Conservation (phyloP, 2,888 invertebrate species). For the Orthosia gracilis region DNA sequence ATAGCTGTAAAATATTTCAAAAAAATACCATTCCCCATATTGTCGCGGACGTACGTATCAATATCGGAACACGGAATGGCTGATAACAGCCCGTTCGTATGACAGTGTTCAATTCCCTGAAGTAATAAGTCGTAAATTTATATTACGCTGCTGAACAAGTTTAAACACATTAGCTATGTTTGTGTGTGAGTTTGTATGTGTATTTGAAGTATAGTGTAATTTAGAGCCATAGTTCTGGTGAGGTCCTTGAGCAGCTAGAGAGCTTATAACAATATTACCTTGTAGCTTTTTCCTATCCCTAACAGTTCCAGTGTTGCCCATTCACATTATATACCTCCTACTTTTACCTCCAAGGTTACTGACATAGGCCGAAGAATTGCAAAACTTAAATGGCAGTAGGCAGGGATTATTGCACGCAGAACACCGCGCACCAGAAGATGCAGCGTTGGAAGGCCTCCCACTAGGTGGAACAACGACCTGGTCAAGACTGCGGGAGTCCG, state of each 20-base stretch:
- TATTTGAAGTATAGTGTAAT: slow-evolving; percentile 40
- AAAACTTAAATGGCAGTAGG: too few species aligned
- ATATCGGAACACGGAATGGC: slow-evolving; percentile 54
- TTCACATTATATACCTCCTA: too few species aligned
- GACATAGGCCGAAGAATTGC: too few species aligned
- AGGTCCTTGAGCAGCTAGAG: background rate
- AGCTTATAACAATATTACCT: too few species aligned
- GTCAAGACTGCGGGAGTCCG: too few species aligned
- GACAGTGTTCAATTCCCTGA: slow-evolving; percentile 79
- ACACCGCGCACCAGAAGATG: too few species aligned
- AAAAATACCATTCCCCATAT: slow-evolving; percentile 17
- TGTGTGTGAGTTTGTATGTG: slow-evolving; percentile 34
- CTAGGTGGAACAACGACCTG: too few species aligned
- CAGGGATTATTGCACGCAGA: too few species aligned
- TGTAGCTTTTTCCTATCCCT: too few species aligned
- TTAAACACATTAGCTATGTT: slow-evolving; percentile 58
- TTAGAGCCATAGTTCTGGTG: slow-evolving; percentile 18
- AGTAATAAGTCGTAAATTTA: slow-evolving; percentile 82
- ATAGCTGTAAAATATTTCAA: slow-evolving; percentile 10
- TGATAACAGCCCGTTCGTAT: slow-evolving; percentile 69
- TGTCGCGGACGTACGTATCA: slow-evolving; percentile 39
- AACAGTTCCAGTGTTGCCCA: too few species aligned
- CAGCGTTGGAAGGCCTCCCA: too few species aligned
- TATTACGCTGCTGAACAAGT: slow-evolving; percentile 71
- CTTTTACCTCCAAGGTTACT: too few species aligned